Evolutionary conservation across 2,888 invertebrate genomes (phyloP).

Genomic region (Beris morrisii): DNA sequence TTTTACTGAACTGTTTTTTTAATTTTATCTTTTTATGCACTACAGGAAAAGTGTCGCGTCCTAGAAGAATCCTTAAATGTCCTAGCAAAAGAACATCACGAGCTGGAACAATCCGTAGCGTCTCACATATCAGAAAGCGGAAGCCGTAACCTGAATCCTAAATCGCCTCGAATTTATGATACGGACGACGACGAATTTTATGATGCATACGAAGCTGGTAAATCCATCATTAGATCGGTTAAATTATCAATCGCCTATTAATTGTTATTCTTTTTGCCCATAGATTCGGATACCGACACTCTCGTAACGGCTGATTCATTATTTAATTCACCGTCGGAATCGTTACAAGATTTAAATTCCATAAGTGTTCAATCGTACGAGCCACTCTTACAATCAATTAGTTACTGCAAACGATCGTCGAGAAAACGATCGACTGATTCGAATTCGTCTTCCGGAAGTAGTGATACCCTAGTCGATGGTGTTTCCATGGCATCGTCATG

Average conservation of each 20-base stretch:
- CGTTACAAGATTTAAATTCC: conserved; percentile 39
- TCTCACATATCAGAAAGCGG: conserved; percentile 58
- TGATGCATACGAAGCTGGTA: conserved; percentile 54
- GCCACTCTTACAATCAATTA: conserved; percentile 32
- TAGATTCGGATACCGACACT: conserved; percentile 58
- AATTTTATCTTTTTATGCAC: conserved; percentile 15
- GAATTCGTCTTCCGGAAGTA: conserved; percentile 39
- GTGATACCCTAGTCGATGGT: conserved; percentile 42
- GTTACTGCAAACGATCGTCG: conserved; percentile 30
- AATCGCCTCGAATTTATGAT: conserved; percentile 50
- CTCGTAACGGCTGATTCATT: conserved; percentile 48
- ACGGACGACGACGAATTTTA: conserved; percentile 54
- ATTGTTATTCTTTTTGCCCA: conserved; percentile 16
- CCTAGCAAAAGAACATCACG: conserved; percentile 68
- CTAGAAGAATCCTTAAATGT: conserved; percentile 69
- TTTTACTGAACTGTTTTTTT: conserved; percentile 2
- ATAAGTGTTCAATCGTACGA: conserved; percentile 34
- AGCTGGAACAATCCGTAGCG: conserved; percentile 66
- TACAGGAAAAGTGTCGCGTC: conserved; percentile 64
- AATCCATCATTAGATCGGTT: conserved; percentile 9
- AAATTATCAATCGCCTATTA: neutral
- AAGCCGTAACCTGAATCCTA: conserved; percentile 39
- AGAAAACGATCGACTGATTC: conserved; percentile 39
- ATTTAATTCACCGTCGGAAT: conserved; percentile 41
- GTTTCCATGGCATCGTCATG: conserved; percentile 56